Percentiles rank a stretch among this genome's conserved stretches.
Conservation (phyloP, 2,113 vertebrate genomes). For the Sylvia atricapilla region DNA sequence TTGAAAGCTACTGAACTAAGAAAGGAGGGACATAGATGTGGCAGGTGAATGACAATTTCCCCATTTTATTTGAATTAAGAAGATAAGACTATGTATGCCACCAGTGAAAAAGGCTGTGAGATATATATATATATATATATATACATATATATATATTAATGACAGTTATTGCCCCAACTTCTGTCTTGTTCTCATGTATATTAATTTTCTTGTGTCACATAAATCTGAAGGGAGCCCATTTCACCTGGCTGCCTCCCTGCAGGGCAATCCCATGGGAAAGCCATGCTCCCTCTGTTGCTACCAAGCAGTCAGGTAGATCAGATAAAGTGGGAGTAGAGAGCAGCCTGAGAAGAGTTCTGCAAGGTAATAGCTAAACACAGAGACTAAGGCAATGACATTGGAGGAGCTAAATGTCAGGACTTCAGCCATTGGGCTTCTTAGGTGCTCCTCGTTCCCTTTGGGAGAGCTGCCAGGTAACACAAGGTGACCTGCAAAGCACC, state of each 20-base stretch:
- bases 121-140: background rate
- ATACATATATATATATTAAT: background rate
- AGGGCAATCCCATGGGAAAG: background rate
- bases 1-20: background rate
- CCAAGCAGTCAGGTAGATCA: background rate
- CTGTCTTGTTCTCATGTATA: background rate
- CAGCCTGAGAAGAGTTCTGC: background rate
- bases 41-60: background rate
- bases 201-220: background rate
- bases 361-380: background rate
- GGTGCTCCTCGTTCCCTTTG: background rate
- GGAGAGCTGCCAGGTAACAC: constrained; percentile 35
- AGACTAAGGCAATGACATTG: background rate
- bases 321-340: background rate
- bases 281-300: background rate
- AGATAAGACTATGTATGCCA: background rate
- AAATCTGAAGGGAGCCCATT: background rate
- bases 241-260: background rate
- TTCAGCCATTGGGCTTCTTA: background rate
- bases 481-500: constrained; percentile 26
- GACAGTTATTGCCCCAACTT: background rate
- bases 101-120: background rate
- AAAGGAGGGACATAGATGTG: background rate
- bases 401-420: background rate
- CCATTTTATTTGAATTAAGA: background rate